Conservation (phyloP, 2,888 invertebrate species). For the Lissocephala sabroskyi region DNA sequence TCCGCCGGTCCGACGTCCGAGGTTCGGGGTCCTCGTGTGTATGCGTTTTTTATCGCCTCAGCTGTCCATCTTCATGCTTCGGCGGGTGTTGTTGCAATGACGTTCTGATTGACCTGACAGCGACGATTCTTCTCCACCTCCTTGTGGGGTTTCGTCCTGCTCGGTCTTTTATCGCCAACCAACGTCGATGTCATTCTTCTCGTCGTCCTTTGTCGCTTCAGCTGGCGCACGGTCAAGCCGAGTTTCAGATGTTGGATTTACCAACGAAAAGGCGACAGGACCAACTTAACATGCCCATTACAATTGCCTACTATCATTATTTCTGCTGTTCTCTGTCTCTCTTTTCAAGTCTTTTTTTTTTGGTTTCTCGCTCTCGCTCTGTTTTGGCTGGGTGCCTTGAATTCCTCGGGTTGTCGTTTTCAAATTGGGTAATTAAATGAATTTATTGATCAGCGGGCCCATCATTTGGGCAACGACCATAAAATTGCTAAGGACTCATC, state of each 20-base stretch:
- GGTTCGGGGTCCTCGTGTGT: too few species aligned
- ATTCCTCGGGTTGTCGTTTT: too few species aligned
- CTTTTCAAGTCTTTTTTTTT: background rate
- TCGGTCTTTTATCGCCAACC: background rate
- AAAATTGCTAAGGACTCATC: constrained; percentile 21
- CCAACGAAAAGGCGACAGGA: too few species aligned
- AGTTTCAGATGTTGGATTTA: too few species aligned
- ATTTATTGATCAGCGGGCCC: too few species aligned
- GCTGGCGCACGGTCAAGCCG: too few species aligned
- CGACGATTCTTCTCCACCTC: constrained; percentile 64
- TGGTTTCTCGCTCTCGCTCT: background rate
- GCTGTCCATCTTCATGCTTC: constrained; percentile 44
- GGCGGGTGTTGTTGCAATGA: constrained; percentile 8
- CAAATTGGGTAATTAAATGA: constrained; percentile 66
- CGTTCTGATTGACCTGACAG: background rate
- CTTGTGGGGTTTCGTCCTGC: constrained; percentile 21
- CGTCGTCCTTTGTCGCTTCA: too few species aligned
- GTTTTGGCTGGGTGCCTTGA: constrained; percentile 9
- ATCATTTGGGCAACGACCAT: constrained; percentile 5
- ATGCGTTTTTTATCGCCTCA: constrained; percentile 8
- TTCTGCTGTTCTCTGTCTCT: constrained; percentile 2
- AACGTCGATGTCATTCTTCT: background rate
- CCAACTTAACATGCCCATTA: constrained; percentile 55
- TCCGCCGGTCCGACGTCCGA: constrained; percentile 1
- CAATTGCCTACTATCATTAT: constrained; percentile 16